These are phyloP conservation scores for Drosophila affinis DNA, from an alignment of 2,888 invertebrate species.

Conservation along the genomic window DNA sequence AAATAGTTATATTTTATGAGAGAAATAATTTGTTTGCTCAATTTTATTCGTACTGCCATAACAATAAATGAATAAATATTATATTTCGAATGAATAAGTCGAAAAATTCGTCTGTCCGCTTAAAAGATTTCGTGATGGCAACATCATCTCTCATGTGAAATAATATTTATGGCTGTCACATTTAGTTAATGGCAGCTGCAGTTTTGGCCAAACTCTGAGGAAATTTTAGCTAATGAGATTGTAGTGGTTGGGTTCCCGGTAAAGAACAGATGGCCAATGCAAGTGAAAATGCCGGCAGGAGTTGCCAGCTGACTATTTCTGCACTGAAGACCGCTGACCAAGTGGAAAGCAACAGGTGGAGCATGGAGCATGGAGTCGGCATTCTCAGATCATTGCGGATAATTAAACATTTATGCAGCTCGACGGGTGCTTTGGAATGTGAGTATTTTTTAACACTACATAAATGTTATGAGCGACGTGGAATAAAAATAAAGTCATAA, in stretches of 20 bases:
- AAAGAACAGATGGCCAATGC: constrained; percentile 3
- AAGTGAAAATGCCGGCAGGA: constrained; percentile 30
- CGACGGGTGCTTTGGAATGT: constrained; percentile 40
- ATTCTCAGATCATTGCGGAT: constrained; percentile 37
- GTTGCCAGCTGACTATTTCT: constrained; percentile 26
- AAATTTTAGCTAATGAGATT: too few relatives aligned
- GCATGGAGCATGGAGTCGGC: background rate
- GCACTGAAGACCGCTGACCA: constrained; percentile 16
- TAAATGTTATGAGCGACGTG: constrained; percentile 64
- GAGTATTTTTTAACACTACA: constrained; percentile 58
- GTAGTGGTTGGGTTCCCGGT: background rate
- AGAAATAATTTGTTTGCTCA: too few relatives aligned
- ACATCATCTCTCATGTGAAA: background rate
- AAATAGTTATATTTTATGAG: too few relatives aligned
- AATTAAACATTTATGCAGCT: constrained; percentile 44
- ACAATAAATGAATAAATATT: too few relatives aligned
- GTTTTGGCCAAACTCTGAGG: too few relatives aligned
- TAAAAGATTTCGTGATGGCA: background rate
- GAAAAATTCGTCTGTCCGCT: background rate
- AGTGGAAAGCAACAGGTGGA: constrained; percentile 37
- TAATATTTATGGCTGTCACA: constrained; percentile 8
- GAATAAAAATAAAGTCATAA: constrained; percentile 75
- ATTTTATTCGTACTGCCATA: too few relatives aligned
- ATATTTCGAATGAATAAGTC: too few relatives aligned
- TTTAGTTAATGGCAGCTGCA: too few relatives aligned